Base-by-base conservation (phyloP, 1,140 invertebrate genomes). In the Acromyrmex heyeri region DNA sequence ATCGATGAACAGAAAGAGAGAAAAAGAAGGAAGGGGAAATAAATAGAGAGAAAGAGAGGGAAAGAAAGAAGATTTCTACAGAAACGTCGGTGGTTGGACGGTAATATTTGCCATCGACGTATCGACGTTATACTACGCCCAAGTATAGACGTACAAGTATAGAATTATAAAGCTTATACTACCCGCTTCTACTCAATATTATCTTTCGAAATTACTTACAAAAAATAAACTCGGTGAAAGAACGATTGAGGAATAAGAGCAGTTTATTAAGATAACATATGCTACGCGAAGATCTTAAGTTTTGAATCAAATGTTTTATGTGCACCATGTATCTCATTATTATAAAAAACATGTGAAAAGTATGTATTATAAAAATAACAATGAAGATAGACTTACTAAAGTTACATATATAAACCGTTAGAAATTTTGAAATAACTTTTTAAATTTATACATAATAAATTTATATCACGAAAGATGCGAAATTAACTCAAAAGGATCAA, bases 201-300 rank as follows among this genome's bases (percentile, higher is more conserved):
- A 83, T 83, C 44, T 55, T 73, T 82, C 2, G 53, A 73, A 73
- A 82, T 82, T 72, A 82, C 67, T 75, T 73, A 50, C 24, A 83
- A 83, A 82, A 83, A 75, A 75, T 83, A 75, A 83, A 83, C 44
- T 48, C 12, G 14, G 57, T 57, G 65, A 27, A 75, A 61, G 44
- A 72, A 44, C 44, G 55, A 83, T 50, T 83, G 38, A 61, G 34
- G 14, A 70, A 30, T 18, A 44, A 24, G 57, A 27, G 5, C 67
- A n/a, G 79, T 62, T 83, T 83, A 75, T 83, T 83, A 50, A 75
- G 24, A 83, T 34, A 83, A 75, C 69, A 83, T 61, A 12, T 8
- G 79, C 34, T 44, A 44, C 21, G 14, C 38, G 67, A 16, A 18
- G 53, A 30, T 73, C 55, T 62, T 75, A 16, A 24, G 14, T 59